Conservation (phyloP, 37 sponge, comb jelly and placozoan species). For the Spongilla lacustris region DNA sequence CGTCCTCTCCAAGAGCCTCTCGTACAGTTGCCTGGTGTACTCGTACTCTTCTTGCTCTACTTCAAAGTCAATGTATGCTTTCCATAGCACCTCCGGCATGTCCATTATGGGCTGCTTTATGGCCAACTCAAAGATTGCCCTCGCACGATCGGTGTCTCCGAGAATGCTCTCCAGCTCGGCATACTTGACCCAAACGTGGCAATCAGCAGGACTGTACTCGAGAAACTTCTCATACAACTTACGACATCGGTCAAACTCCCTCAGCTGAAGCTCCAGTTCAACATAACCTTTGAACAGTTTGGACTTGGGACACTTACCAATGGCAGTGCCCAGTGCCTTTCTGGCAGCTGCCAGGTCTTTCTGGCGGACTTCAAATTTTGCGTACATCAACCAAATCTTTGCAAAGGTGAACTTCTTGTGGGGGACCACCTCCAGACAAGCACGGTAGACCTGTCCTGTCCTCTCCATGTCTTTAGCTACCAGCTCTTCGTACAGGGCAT, state of each 20-base stretch:
- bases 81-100: conserved; percentile 99
- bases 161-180: conserved; percentile 89
- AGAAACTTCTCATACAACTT: conserved; percentile 98
- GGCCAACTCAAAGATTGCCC: conserved; percentile 94
- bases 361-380: conserved; percentile 96
- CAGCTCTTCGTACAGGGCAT: conserved; percentile 97
- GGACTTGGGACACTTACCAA: conserved; percentile 96
- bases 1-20: conserved; percentile 86
- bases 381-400: conserved; percentile 96
- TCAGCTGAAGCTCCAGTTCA: conserved; percentile 94
- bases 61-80: conserved; percentile 98
- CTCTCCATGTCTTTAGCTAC: conserved; percentile 84
- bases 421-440: conserved; percentile 88
- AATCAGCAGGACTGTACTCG: conserved; percentile 81
- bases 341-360: conserved; percentile 85
- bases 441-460: conserved; percentile 90
- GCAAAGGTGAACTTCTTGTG: conserved; percentile 97
- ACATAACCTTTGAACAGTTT: conserved; percentile 96
- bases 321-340: conserved; percentile 88
- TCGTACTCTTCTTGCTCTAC: conserved; percentile 85
- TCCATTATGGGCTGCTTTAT: conserved; percentile 91
- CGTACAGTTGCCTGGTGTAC: conserved; percentile 77
- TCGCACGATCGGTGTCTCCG: conserved; percentile 86
- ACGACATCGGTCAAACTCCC: conserved; percentile 97
- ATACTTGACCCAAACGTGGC: conserved; percentile 96